A percentile compares a stretch with the other conserved stretches of the same genome.
Evolutionary conservation across 2,113 vertebrate genomes (phyloP).

Genomic region (Embiotoca jacksoni): DNA sequence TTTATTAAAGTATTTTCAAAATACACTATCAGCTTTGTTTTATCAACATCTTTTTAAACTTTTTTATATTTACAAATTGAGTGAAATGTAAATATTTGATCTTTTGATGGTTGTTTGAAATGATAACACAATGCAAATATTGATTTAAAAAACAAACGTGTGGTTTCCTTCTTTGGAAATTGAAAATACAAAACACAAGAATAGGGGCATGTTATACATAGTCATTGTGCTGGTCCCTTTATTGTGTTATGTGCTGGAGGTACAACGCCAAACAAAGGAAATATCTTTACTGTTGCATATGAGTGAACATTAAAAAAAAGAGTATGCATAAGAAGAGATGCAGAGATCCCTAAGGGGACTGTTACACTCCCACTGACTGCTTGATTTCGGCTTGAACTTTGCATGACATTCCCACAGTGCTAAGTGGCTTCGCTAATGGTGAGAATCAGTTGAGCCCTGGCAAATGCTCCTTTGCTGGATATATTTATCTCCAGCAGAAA

Average conservation of each 20-base stretch:
- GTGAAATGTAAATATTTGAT: too few relatives aligned
- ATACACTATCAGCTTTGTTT: neutral
- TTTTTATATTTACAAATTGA: too few relatives aligned
- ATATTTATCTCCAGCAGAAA: slow-evolving; percentile 24
- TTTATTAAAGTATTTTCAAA: neutral
- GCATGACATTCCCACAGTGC: slow-evolving; percentile 71
- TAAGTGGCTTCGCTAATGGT: slow-evolving; percentile 67
- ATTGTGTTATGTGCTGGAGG: neutral
- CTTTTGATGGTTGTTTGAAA: neutral
- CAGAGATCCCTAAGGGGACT: slow-evolving; percentile 48
- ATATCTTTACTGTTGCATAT: slow-evolving; percentile 22
- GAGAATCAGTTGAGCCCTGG: slow-evolving; percentile 63
- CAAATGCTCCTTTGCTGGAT: slow-evolving; percentile 51
- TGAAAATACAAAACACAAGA: slow-evolving; percentile 1
- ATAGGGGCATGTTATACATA: neutral
- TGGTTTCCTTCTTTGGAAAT: slow-evolving; percentile 4
- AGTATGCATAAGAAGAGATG: slow-evolving; percentile 33
- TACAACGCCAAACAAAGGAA: slow-evolving; percentile 27
- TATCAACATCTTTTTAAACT: too few relatives aligned
- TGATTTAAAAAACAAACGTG: neutral
- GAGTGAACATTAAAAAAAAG: slow-evolving; percentile 41
- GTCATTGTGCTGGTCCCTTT: neutral
- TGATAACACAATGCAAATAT: neutral
- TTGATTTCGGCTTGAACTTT: slow-evolving; percentile 79
- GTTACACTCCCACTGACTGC: slow-evolving; percentile 63